These are phyloP conservation scores for Drosophila emarginata DNA, from an alignment of 2,888 invertebrate genomes.

Conservation along the genomic window DNA sequence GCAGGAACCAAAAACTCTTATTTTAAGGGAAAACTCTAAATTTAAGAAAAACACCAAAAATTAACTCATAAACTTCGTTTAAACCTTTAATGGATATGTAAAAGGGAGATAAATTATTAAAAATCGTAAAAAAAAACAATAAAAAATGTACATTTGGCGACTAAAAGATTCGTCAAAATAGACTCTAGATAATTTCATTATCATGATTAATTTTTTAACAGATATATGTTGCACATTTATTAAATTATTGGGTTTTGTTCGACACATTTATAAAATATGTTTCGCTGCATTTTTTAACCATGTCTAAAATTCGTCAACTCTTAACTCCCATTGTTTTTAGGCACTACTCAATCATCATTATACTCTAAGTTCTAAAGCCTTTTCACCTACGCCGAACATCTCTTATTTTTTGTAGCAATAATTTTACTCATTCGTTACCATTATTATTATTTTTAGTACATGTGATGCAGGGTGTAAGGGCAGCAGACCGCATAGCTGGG, in stretches of 20 bases:
- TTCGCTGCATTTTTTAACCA: constrained; percentile 28
- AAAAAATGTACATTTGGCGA: not conserved
- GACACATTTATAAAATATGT: constrained; percentile 72
- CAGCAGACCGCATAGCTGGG: constrained; percentile 84
- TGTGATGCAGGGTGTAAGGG: constrained; percentile 78
- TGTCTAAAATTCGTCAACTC: constrained; percentile 8
- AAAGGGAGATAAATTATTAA: not conserved
- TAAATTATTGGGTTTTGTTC: constrained; percentile 28
- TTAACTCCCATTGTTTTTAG: constrained; percentile 49
- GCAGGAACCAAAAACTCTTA: not conserved
- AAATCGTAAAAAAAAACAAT: not conserved
- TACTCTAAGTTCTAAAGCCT: constrained; percentile 37
- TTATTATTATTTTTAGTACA: constrained; percentile 50
- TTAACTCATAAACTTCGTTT: constrained; percentile 34
- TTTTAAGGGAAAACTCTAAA: not conserved
- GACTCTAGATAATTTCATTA: constrained; percentile 35
- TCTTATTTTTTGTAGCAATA: constrained; percentile 15
- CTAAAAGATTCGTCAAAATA: constrained; percentile 32
- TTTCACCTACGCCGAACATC: constrained; percentile 23
- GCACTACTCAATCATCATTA: constrained; percentile 75
- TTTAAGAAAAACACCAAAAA: not conserved
- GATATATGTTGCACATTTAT: constrained; percentile 31
- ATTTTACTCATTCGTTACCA: not conserved
- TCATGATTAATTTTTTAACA: not conserved
- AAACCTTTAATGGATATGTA: constrained; percentile 16